Base-by-base conservation (phyloP, 2,888 invertebrate species). In the Zaprionus lineosus region DNA sequence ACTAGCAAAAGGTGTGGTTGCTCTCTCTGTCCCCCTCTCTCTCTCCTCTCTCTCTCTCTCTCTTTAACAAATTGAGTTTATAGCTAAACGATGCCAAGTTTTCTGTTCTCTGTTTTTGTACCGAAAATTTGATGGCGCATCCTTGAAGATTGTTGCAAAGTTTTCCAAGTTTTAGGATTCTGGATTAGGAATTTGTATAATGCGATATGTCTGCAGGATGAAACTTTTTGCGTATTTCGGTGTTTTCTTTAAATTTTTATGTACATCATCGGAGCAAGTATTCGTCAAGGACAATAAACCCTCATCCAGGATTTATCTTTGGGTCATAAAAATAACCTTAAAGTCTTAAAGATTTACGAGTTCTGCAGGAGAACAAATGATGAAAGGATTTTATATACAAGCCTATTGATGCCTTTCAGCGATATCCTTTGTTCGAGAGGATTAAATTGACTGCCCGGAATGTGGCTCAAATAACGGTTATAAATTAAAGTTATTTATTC, bases 1-100 rank as follows among this genome's bases (percentile, higher is more conserved):
- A 78, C 64, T 51, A 67, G 63, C 60, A 70, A 75, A 78, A 77
- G 77, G 77, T 82, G 77, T 75, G 74, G 67, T 51, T 43, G 44
- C 19, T 9, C 1, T 18, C n/a, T 6, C 24, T 21, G 21, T 21
- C 3, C 7, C 44, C 31, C 26, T 15, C 48, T 55, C 57, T 59
- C 44, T 8, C n/a, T n/a, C n/a, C 1, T 18, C n/a, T 6, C 24
- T 21, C 4, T 21, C 3, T 21, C 44, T 28, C 26, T 15, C 48
- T 55, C 57, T 59, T 41, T 8, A n/a, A n/a, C n/a, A 66, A 64
- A 70, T 60, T 60, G 52, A 51, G 61, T 65, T 79, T 61, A 52
- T 43, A 65, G 73, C 69, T 51, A 74, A n/a, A 72, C 47, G 69
- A 69, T 59, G 43, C 34, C 24, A 50, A 24, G n/a, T 16, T n/a